phyloP scores from a whole-genome alignment of 2,797 vertebrate genomes.

The Okamejei kenojei region DNA sequence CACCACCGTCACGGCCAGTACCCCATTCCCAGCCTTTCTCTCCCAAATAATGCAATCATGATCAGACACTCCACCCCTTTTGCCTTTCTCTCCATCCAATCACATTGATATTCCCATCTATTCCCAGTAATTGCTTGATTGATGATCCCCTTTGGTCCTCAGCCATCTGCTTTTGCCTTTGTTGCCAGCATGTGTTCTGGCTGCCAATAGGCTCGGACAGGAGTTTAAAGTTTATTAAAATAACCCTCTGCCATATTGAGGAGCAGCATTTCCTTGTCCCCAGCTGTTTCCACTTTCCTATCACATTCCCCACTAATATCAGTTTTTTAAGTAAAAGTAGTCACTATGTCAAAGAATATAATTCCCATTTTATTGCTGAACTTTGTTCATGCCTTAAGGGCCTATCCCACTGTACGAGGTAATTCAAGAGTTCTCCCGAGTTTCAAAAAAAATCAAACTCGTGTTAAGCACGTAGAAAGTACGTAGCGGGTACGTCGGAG shows the following conservation, averaged over 20 bases:
- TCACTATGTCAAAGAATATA: neutral
- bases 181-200: neutral
- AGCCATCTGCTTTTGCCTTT: neutral
- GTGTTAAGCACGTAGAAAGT: too few species aligned
- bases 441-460: too few species aligned
- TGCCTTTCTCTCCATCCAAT: too few species aligned
- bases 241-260: neutral
- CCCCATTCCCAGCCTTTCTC: too few species aligned
- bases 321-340: neutral
- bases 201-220: neutral
- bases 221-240: neutral
- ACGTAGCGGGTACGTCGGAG: too few species aligned
- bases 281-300: neutral
- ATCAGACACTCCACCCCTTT: too few species aligned
- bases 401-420: too few species aligned
- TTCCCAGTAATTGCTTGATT: neutral
- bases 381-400: neutral
- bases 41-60: too few species aligned
- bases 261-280: neutral
- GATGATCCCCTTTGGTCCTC: neutral
- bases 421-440: too few species aligned
- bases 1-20: too few species aligned
- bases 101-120: too few species aligned
- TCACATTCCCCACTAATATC: neutral
- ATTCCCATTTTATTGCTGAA: neutral